Evolutionary conservation across 2,888 invertebrate species (phyloP), one percentile per base, ranked within the genome.

Genomic region (Bellardia pandia): DNA sequence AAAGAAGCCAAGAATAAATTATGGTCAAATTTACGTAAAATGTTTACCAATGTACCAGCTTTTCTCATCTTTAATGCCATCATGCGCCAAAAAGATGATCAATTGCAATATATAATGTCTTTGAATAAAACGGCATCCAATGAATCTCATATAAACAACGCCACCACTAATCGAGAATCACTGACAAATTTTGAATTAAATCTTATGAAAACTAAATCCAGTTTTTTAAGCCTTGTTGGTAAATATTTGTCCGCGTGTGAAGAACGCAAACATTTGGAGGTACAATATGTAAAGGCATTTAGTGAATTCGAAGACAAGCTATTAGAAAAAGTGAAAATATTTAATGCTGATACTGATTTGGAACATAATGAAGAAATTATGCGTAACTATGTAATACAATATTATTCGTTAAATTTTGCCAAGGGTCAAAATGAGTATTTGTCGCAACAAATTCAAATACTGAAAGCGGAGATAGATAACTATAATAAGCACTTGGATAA

Each of bases 371-470:
- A 93, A 37, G 90, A 91, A 3, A 90, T 92, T 3, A 92, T 93
- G 51, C 91, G 92, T 9, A 91, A 93, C 14, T 93, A 91, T 88
- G 76, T 93, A 30, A 90, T 93, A 2, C 92, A 93, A 86, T 93
- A 92, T 74, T 93, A 91, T 86, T 89, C 90, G 69, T 85, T 90
- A 0, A 92, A 91, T 78, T 93, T 91, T 45, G 90, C 90, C 62
- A 90, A 90, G 8, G 90, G 91, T 14, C 90, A 91, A 77, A 92
- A 92, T 83, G 92, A 92, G n/a, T 92, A 86, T 72, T 81, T 93
- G 8, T 37, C 89, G 5, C 90, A 91, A 40, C 92, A 93, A 86
- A 92, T 93, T 76, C 91, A 93, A 11, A 86, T 90, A 33, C 74
- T 90, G 45, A 92, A 92, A 45, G 51, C 85, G 3, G 91, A 92